phyloP scores from a whole-genome alignment of 64 coral and sea anemone species.

The Montipora efflorescens region DNA sequence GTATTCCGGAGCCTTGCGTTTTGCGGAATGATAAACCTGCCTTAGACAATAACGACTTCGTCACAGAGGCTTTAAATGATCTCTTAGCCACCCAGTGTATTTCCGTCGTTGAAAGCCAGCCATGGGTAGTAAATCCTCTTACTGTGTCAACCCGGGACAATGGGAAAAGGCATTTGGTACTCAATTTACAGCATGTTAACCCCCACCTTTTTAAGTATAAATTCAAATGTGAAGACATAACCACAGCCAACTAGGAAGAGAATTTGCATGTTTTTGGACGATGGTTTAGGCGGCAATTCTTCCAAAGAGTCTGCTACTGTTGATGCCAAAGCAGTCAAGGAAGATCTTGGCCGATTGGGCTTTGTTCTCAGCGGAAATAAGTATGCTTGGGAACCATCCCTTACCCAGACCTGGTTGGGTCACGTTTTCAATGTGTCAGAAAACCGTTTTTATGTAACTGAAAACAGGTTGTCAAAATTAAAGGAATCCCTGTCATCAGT shows the following conservation, averaged over 20 bases:
- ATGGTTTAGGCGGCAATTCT: background rate
- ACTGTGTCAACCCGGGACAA: conserved; percentile 15
- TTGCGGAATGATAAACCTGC: conserved; percentile 39
- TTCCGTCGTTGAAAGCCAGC: background rate
- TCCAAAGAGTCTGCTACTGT: background rate
- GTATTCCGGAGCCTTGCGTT: conserved; percentile 25
- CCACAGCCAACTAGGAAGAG: background rate
- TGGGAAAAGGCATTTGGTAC: background rate
- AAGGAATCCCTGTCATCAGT: conserved; percentile 11
- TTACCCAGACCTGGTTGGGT: background rate
- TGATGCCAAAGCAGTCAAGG: background rate
- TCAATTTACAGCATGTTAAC: conserved; percentile 30
- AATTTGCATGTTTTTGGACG: conserved; percentile 1
- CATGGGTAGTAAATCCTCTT: conserved; percentile 19
- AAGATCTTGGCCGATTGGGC: background rate
- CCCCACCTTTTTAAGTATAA: conserved; percentile 16
- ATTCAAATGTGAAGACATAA: conserved; percentile 43
- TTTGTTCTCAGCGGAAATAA: background rate
- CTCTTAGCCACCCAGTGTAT: conserved; percentile 40
- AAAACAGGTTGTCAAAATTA: conserved; percentile 24
- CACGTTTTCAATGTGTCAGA: conserved; percentile 8
- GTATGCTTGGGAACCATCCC: background rate
- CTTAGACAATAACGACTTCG: conserved; percentile 36
- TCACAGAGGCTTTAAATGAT: conserved; percentile 29
- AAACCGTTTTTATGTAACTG: background rate